phyloP scores from a whole-genome alignment of 2,797 vertebrate genomes.

The Melanotaenia boesemani region DNA sequence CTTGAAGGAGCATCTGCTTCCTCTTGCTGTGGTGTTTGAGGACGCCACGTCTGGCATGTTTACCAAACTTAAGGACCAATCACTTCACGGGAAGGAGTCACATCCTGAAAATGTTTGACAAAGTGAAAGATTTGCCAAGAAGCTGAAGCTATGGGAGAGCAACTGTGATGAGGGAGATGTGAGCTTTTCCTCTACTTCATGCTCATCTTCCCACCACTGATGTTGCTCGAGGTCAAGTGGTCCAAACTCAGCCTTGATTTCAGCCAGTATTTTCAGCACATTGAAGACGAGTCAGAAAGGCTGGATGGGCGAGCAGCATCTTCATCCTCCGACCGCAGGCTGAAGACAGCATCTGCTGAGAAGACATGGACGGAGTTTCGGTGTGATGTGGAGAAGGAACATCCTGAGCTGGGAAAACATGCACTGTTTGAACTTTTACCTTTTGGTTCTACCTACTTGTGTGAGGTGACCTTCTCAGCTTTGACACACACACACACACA shows the following conservation, averaged over 20 bases:
- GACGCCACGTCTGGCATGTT: background rate
- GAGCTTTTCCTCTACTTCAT: background rate
- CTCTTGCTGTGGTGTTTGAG: background rate
- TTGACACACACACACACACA: too few relatives aligned
- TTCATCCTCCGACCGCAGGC: background rate
- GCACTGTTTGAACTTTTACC: slow-evolving; percentile 6
- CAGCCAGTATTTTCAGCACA: background rate
- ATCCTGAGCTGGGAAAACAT: slow-evolving; percentile 15
- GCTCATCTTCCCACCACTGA: slow-evolving; percentile 13
- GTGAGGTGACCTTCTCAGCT: background rate
- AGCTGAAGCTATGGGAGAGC: background rate
- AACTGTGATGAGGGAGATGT: background rate
- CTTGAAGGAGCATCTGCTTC: background rate
- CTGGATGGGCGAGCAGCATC: slow-evolving; percentile 20
- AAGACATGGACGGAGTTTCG: slow-evolving; percentile 19
- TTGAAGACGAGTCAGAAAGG: slow-evolving; percentile 22
- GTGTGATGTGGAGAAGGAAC: slow-evolving; percentile 25
- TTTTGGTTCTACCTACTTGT: slow-evolving; percentile 24
- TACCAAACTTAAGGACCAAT: background rate
- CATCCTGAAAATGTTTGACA: slow-evolving; percentile 2
- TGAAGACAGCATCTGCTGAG: slow-evolving; percentile 4
- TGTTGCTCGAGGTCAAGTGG: background rate
- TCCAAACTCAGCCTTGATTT: background rate
- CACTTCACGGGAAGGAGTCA: background rate
- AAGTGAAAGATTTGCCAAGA: background rate